phyloP scores from a whole-genome alignment of 2,113 vertebrate genomes.

The Gadus chalcogrammus region DNA sequence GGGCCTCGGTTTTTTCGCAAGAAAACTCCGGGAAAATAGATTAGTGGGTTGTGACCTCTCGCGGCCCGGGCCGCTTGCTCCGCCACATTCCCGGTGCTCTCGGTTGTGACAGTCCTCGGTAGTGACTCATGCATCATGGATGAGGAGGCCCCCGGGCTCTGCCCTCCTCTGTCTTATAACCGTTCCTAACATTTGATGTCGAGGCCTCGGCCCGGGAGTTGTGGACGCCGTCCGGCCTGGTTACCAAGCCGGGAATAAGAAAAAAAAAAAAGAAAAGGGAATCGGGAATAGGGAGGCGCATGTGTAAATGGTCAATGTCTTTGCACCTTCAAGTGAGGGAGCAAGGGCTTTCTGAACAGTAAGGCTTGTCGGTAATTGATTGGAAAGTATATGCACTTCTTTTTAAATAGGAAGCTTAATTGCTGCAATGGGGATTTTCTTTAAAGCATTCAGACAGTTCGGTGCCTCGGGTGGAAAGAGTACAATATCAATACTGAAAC shows the following conservation, averaged over 20 bases:
- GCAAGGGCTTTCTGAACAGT: conserved; percentile 75
- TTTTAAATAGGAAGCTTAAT: conserved; percentile 68
- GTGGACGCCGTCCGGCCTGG: not conserved
- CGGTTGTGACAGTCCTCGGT: conserved; percentile 71
- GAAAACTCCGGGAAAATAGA: conserved; percentile 74
- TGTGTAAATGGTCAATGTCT: conserved; percentile 36
- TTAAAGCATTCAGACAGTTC: conserved; percentile 77
- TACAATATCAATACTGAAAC: conserved; percentile 72
- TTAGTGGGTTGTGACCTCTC: conserved; percentile 73
- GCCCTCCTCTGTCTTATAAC: conserved; percentile 61
- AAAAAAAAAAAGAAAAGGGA: no score
- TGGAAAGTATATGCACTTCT: conserved; percentile 60
- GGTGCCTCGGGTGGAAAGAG: conserved; percentile 77
- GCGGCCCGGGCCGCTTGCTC: conserved; percentile 55
- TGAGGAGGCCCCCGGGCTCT: conserved; percentile 43
- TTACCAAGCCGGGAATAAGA: no score
- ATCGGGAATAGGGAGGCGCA: conserved; percentile 6
- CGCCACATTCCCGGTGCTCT: no score
- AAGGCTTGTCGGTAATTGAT: conserved; percentile 76
- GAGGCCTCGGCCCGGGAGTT: not conserved
- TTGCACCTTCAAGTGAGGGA: conserved; percentile 24
- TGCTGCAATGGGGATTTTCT: conserved; percentile 74
- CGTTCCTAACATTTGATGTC: conserved; percentile 33
- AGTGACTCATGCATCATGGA: conserved; percentile 86
- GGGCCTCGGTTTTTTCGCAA: conserved; percentile 44